Conservation (phyloP, 2,113 vertebrate species). For the Sebastes schlegelii region DNA sequence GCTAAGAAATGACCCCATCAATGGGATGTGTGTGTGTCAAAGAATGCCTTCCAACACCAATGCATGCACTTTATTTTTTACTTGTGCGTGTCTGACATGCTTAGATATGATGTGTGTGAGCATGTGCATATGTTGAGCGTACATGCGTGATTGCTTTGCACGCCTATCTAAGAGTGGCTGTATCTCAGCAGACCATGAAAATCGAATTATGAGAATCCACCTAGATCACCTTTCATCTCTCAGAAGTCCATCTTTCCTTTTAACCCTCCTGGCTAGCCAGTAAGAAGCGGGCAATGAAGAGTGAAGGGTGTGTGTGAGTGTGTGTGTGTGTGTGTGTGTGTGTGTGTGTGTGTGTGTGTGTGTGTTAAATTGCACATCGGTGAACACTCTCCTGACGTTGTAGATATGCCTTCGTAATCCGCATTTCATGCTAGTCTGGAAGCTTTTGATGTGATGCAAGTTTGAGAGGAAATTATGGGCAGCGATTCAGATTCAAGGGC, state of each 20-base stretch:
- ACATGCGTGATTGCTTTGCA: slow-evolving; percentile 64
- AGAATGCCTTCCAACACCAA: slow-evolving; percentile 22
- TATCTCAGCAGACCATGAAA: slow-evolving; percentile 70
- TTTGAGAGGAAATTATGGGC: slow-evolving; percentile 49
- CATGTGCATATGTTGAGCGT: slow-evolving; percentile 26
- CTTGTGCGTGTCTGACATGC: slow-evolving; percentile 24
- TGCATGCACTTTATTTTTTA: neutral
- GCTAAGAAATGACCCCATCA: slow-evolving; percentile 36
- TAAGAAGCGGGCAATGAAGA: slow-evolving; percentile 21
- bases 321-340: slow-evolving; percentile 18
- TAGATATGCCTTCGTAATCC: slow-evolving; percentile 53
- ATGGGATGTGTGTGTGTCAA: slow-evolving; percentile 31
- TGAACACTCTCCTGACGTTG: slow-evolving; percentile 27
- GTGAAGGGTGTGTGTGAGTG: slow-evolving; percentile 13
- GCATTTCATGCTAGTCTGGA: slow-evolving; percentile 48
- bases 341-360: slow-evolving; percentile 17
- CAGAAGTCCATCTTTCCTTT: slow-evolving; percentile 66
- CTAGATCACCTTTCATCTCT: slow-evolving; percentile 75
- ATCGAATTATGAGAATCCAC: slow-evolving; percentile 67
- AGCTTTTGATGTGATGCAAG: slow-evolving; percentile 53
- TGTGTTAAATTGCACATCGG: slow-evolving; percentile 24
- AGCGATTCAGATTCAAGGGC: slow-evolving; percentile 18
- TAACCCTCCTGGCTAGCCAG: slow-evolving; percentile 50
- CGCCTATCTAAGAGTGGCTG: slow-evolving; percentile 47
- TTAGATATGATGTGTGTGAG: slow-evolving; percentile 36